Evolutionary conservation across 2,113 vertebrate genomes (phyloP), one percentile per base, ranked within the genome.

Genomic region (Plotosus lineatus): DNA sequence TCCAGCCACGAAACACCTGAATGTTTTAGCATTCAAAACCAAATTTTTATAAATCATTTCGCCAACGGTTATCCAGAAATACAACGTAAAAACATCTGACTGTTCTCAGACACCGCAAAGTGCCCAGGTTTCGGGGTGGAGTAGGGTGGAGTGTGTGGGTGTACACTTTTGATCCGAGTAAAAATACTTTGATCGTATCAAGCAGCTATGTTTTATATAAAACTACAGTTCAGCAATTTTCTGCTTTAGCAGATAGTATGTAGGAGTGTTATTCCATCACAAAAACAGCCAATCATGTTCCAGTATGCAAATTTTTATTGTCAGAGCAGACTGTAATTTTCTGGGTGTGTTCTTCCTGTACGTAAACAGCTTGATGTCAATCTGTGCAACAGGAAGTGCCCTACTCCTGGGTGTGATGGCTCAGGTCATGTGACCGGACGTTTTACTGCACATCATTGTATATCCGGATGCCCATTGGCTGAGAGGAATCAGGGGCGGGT

Each of bases 371-470:
- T 38, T 65, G 17, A 65, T 38, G 17, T 19, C 33, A 10, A 10
- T 73, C 14, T 77, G 31, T 80, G 9, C 42, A 48, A 74, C 51
- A 99, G 98, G 92, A 99, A 98, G 91, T 99, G 98, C 91, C 98
- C 98, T 23, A 99, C 98, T 1, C 97, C 98, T 0, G 98, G 98
- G 12, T 99, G 98, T 23, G 97, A 99, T 0, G 98, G 97, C 44
- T 98, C 97, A 11, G 98, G 98, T 51, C 98, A 99, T 0, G 96
- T 99, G 87, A 99, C 97, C 0, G 98, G 98, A 46, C 95, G 96
- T 78, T 99, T 99, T 90, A 99, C 97, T 0, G 97, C 97, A 17
- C 98, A 99, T 89, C 97, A 99, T 89, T 98, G 98, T 92, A 95
- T 98, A 87, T 99, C 98, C 1, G 98, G 98, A 88, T 99, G 98